phyloP scores from a whole-genome alignment of 2,888 invertebrate genomes.

The Acanthosepion esculentum region DNA sequence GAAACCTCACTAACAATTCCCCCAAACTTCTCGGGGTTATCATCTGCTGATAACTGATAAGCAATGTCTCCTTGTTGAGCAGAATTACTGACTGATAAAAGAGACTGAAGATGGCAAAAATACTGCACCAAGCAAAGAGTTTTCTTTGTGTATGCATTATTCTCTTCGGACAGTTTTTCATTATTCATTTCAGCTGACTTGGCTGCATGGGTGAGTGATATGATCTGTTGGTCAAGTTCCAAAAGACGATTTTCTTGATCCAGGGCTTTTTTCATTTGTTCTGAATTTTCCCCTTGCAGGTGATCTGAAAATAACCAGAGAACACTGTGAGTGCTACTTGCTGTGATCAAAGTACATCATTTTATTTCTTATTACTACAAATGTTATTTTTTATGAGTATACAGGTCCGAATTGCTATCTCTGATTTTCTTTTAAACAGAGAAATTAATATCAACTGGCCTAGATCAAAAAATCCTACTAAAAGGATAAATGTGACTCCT shows the following conservation, averaged over 20 bases:
- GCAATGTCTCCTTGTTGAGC: neutral
- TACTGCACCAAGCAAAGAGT: neutral
- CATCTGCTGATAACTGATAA: neutral
- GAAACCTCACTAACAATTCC: conserved; percentile 22
- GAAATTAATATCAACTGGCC: no score
- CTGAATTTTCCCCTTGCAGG: neutral
- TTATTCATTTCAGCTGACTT: neutral
- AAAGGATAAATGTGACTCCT: no score
- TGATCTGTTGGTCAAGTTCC: neutral
- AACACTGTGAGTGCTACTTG: neutral
- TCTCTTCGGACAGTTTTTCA: neutral
- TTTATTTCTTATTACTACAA: no score
- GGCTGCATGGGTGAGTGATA: neutral
- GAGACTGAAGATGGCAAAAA: neutral
- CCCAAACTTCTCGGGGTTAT: neutral
- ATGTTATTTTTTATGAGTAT: no score
- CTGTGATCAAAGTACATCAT: no score
- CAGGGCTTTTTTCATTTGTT: neutral
- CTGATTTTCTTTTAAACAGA: no score
- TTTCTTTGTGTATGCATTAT: neutral
- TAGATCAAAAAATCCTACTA: no score
- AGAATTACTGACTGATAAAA: neutral
- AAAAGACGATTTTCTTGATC: neutral
- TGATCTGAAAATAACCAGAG: neutral
- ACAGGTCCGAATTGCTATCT: no score